phyloP scores from a whole-genome alignment of 2,797 vertebrate genomes.

The Tragopan temminckii region DNA sequence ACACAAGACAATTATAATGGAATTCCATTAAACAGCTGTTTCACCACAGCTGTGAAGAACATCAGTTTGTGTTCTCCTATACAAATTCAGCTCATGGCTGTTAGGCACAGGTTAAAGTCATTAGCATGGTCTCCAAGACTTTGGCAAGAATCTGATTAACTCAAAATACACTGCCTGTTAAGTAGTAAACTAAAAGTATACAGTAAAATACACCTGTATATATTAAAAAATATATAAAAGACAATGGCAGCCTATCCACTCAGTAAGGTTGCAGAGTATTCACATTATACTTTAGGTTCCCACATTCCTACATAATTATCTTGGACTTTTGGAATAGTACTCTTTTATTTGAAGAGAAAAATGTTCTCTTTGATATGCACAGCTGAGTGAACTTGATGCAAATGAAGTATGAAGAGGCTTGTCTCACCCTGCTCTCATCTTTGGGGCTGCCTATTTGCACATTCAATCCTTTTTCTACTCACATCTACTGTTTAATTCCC shows the following conservation, averaged over 20 bases:
- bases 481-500: neutral
- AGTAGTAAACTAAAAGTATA: neutral
- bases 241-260: neutral
- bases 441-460: neutral
- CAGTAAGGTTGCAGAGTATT: neutral
- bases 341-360: slow-evolving; percentile 35
- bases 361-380: neutral
- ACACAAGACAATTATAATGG: neutral
- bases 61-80: neutral
- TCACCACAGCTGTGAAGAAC: neutral
- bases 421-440: neutral
- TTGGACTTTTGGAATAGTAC: neutral
- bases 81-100: neutral
- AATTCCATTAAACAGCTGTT: neutral
- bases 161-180: neutral
- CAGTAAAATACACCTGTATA: neutral
- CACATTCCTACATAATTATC: neutral
- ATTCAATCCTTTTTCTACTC: neutral
- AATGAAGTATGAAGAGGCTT: neutral
- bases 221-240: neutral
- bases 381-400: slow-evolving; percentile 33
- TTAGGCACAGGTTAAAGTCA: neutral
- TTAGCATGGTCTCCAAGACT: neutral
- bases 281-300: neutral
- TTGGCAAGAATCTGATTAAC: neutral